Conservation (phyloP, 92 coral and sea anemone species). For the Zoanthus sociatus region DNA sequence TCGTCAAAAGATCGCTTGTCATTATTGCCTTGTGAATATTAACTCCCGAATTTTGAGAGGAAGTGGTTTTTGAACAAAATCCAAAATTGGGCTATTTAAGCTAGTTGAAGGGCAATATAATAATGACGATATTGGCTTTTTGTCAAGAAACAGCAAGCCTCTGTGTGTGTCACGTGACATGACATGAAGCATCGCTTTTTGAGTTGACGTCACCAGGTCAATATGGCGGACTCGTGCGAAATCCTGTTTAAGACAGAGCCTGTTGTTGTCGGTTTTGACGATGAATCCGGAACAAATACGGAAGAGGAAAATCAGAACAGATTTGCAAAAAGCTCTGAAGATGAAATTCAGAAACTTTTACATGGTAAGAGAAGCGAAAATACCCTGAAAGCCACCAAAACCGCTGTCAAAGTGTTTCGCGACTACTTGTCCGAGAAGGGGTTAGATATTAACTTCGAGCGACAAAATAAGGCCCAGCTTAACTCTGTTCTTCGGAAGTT, state of each 20-base stretch:
- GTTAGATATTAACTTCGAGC: constrained; percentile 77
- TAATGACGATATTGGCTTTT: constrained; percentile 38
- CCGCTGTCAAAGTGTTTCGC: constrained; percentile 87
- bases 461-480: constrained; percentile 71
- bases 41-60: not conserved
- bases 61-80: not conserved
- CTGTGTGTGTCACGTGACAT: constrained; percentile 34
- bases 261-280: constrained; percentile 39
- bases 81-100: not conserved
- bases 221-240: constrained; percentile 50
- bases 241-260: constrained; percentile 44
- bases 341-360: constrained; percentile 83
- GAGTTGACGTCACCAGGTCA: constrained; percentile 53
- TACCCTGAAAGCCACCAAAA: constrained; percentile 82
- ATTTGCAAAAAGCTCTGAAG: constrained; percentile 87
- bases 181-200: constrained; percentile 46
- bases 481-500: constrained; percentile 85
- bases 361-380: constrained; percentile 81
- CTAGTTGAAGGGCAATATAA: constrained; percentile 9
- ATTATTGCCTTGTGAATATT: not conserved
- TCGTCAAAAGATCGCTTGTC: not conserved
- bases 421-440: constrained; percentile 90
- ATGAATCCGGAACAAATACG: constrained; percentile 21
- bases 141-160: not conserved
- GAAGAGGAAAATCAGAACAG: constrained; percentile 74